Base-by-base conservation (phyloP, 2,113 vertebrate species). In the Riparia riparia region DNA sequence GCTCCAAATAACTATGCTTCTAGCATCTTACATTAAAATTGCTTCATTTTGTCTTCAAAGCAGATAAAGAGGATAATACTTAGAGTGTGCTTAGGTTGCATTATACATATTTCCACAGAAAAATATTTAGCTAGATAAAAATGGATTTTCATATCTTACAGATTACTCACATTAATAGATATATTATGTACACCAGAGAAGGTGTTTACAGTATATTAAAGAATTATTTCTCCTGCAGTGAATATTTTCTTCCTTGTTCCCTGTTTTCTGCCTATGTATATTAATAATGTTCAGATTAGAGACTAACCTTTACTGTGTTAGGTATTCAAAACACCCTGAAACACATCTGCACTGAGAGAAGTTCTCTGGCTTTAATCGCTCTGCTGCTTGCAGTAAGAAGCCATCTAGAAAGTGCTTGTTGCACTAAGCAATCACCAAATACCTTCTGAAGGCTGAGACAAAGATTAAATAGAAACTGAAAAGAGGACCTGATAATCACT, bases 381-480 rank as follows among this genome's bases (percentile, higher is more conserved):
- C 1, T 74, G 32, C 44, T 95, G 19, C 21, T 76, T 90, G 39
- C 57, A 66, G 39, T 66, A 57, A 88, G 80, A 83, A 95, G 60
- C 64, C 79, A 84, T 93, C 64, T 90, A 93, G 54, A 69, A 96
- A 84, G 80, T 69, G 92, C 72, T 96, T 78, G 72, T 93, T 94
- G 80, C 76, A 86, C 65, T 71, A 79, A 84, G 49, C 31, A 64
- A 49, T 49, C 71, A 90, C 32, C 58, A 94, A 84, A 96, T 89
- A 74, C 72, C 60, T 94, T 81, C 77, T 73, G 72, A 89, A 68
- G n/a, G 10, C 57, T 92, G 56, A 90, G 37, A 41, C 21, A 78
- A 90, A 90, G 53, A 65, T 45, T 44, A 78, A 77, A 90, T 25
- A 74, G 49, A 81, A 92, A 71, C 26, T 82, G 82, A 86, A 94